A percentile compares a stretch with the other conserved stretches of the same genome.
Conservation (phyloP, 2,888 invertebrate genomes). For the Zele albiditarsus region DNA sequence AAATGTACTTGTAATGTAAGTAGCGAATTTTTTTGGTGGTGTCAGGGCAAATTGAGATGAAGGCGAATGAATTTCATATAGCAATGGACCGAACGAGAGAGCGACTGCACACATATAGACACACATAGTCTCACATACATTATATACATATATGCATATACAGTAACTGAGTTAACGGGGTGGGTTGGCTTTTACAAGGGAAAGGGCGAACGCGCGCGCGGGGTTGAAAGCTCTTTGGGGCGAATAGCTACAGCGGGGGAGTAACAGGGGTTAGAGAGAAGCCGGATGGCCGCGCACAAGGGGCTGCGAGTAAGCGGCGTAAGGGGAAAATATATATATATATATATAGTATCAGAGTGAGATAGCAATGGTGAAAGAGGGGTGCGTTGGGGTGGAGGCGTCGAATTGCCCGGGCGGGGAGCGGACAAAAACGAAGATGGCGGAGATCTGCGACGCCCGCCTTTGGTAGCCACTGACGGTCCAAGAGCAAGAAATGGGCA, state of each 20-base stretch:
- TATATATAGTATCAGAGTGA: background rate
- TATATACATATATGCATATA: background rate
- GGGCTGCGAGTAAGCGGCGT: background rate
- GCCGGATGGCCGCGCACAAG: constrained; percentile 45
- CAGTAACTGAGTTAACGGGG: background rate
- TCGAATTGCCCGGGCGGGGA: constrained; percentile 63
- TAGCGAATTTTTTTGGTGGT: background rate
- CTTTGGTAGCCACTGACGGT: constrained; percentile 51
- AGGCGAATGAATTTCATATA: constrained; percentile 3
- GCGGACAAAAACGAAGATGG: constrained; percentile 67
- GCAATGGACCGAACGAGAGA: background rate
- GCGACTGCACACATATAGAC: background rate
- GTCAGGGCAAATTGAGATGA: background rate
- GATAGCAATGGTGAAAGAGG: constrained; percentile 7
- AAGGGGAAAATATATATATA: no score
- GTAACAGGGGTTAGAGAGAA: background rate
- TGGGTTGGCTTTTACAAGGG: constrained; percentile 9
- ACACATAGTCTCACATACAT: background rate
- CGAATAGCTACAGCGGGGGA: constrained; percentile 36
- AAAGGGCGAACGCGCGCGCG: constrained; percentile 28
- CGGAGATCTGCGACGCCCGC: constrained; percentile 61
- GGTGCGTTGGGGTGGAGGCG: constrained; percentile 57
- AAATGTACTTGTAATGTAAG: background rate
- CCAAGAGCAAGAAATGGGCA: constrained; percentile 47
- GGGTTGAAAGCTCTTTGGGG: constrained; percentile 18